phyloP scores from a whole-genome alignment of 2,113 vertebrate species.

The Melanerpes aurifrons region DNA sequence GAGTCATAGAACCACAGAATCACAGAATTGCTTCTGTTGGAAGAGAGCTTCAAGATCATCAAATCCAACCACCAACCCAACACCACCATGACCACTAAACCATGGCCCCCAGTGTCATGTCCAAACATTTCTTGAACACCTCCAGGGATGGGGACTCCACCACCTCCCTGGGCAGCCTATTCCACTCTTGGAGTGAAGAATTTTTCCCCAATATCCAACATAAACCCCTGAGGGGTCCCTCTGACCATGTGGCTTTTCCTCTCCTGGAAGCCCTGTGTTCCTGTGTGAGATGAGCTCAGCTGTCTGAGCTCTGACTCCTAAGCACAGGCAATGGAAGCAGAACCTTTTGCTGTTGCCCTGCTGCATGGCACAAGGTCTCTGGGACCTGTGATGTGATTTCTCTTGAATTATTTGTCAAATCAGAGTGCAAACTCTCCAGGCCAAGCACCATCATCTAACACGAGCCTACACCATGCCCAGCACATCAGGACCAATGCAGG shows the following conservation, averaged over 20 bases:
- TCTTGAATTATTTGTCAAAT: background rate
- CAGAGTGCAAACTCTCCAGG: background rate
- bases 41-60: no score
- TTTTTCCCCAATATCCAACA: no score
- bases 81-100: no score
- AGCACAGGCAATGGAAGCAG: background rate
- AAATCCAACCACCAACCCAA: no score
- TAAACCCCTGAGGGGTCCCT: background rate
- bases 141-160: no score
- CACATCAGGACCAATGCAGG: background rate
- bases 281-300: background rate
- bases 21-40: no score
- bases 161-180: no score
- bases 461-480: background rate
- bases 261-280: background rate
- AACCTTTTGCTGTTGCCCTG: fast-evolving
- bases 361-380: background rate
- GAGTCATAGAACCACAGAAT: no score
- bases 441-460: background rate
- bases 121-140: no score
- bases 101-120: no score
- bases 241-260: background rate
- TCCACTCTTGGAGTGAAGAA: no score
- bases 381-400: background rate
- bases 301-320: fast-evolving